These are phyloP conservation scores for Zootoca vivipara DNA, from an alignment of 2,113 vertebrate species.

Conservation along the genomic window DNA sequence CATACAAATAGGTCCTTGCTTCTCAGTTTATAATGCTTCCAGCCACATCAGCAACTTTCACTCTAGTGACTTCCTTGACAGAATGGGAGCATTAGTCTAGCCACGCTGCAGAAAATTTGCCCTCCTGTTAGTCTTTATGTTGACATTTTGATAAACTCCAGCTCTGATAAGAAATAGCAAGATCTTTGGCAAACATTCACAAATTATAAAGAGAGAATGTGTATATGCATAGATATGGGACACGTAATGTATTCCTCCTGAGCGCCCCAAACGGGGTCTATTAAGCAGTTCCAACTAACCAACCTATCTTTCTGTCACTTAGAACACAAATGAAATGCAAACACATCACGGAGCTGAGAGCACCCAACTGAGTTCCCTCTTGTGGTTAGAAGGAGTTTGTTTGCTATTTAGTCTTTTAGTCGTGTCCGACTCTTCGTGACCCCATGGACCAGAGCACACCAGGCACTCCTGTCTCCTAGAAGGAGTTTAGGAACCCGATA, in stretches of 20 bases:
- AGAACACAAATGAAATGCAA: not conserved
- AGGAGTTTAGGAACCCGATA: slow-evolving; percentile 19
- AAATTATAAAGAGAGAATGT: slow-evolving; percentile 38
- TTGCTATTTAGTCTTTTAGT: too few species aligned
- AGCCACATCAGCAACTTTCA: slow-evolving; percentile 40
- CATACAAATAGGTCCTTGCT: slow-evolving; percentile 18
- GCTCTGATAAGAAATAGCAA: slow-evolving; percentile 55
- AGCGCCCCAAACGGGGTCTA: slow-evolving; percentile 13
- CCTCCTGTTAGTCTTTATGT: slow-evolving; percentile 55
- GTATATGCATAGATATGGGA: slow-evolving; percentile 3
- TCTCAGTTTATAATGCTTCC: slow-evolving; percentile 57
- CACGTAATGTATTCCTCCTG: slow-evolving; percentile 33
- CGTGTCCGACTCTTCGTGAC: too few species aligned
- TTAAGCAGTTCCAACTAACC: not conserved
- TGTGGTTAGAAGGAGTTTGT: slow-evolving; percentile 31
- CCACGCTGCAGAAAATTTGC: slow-evolving; percentile 57
- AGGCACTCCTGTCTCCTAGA: too few species aligned
- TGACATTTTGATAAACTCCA: slow-evolving; percentile 71
- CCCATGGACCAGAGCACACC: too few species aligned
- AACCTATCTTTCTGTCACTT: not conserved
- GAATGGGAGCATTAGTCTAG: slow-evolving; percentile 44
- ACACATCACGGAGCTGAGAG: not conserved
- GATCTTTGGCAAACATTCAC: slow-evolving; percentile 65
- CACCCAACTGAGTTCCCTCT: slow-evolving; percentile 18
- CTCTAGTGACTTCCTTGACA: slow-evolving; percentile 48